Percentiles rank a stretch among this genome's conserved stretches.
Conservation (phyloP, 37 sponge, comb jelly and placozoan genomes). For the Ephydatia muelleri region DNA sequence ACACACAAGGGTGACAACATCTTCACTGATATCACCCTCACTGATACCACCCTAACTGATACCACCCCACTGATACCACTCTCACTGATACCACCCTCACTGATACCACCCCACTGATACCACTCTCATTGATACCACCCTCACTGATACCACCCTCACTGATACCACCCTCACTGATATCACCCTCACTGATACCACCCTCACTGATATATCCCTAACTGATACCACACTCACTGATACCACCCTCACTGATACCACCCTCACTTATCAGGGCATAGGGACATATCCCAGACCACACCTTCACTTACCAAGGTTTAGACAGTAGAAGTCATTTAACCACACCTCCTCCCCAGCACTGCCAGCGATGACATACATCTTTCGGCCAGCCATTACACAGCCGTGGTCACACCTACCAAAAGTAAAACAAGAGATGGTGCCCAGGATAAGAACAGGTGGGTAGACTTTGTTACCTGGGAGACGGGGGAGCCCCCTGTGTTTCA, state of each 20-base stretch:
- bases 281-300: not conserved
- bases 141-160: not conserved
- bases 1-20: not conserved
- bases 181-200: not conserved
- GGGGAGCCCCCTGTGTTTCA: not conserved
- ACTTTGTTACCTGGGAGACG: not conserved
- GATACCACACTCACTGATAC: no score
- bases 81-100: not conserved
- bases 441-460: no score
- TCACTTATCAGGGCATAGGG: no score
- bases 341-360: conserved; percentile 62
- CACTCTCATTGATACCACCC: not conserved
- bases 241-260: not conserved
- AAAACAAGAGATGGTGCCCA: no score
- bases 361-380: conserved; percentile 37
- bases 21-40: not conserved
- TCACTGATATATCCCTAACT: no score
- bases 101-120: no score
- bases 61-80: not conserved
- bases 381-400: conserved; percentile 32
- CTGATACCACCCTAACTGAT: not conserved
- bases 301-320: conserved; percentile 36
- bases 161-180: not conserved
- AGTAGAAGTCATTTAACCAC: conserved; percentile 64
- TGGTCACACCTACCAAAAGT: conserved; percentile 84